phyloP scores from a whole-genome alignment of 2,888 invertebrate genomes.

The Epinotia ramella region DNA sequence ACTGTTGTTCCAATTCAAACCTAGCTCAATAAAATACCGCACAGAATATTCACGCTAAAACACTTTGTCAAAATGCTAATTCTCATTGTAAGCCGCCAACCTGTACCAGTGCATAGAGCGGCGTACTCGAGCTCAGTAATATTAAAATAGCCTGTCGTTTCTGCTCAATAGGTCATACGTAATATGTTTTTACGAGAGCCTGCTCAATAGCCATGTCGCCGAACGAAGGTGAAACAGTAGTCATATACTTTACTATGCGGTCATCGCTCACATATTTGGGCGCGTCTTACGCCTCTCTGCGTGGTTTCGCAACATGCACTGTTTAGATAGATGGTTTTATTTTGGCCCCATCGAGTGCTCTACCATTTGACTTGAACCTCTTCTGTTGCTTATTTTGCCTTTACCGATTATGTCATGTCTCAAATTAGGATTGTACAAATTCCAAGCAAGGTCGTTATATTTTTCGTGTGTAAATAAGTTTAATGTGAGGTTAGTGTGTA shows the following conservation, averaged over 20 bases:
- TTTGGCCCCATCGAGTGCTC: slow-evolving; percentile 35
- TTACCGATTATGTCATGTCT: slow-evolving; percentile 54
- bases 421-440: slow-evolving; percentile 42
- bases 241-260: slow-evolving; percentile 64
- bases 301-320: slow-evolving; percentile 36
- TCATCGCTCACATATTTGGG: slow-evolving; percentile 75
- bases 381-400: slow-evolving; percentile 45
- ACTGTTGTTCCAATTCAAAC: slow-evolving; percentile 18
- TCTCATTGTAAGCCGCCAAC: slow-evolving; percentile 51
- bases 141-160: slow-evolving; percentile 50
- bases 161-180: slow-evolving; percentile 55
- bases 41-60: slow-evolving; percentile 22
- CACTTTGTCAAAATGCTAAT: slow-evolving; percentile 39
- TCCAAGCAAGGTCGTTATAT: slow-evolving; percentile 40
- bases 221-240: slow-evolving; percentile 70
- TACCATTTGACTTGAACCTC: slow-evolving; percentile 39
- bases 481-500: slow-evolving; percentile 25
- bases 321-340: slow-evolving; percentile 37
- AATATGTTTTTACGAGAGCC: slow-evolving; percentile 56
- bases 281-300: slow-evolving; percentile 53
- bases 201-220: slow-evolving; percentile 48
- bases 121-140: slow-evolving; percentile 52
- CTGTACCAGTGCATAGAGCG: slow-evolving; percentile 51
- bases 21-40: slow-evolving; percentile 22
- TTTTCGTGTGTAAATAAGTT: slow-evolving; percentile 32